phyloP scores from a whole-genome alignment of 2,797 vertebrate genomes.

The Lepus townsendii region DNA sequence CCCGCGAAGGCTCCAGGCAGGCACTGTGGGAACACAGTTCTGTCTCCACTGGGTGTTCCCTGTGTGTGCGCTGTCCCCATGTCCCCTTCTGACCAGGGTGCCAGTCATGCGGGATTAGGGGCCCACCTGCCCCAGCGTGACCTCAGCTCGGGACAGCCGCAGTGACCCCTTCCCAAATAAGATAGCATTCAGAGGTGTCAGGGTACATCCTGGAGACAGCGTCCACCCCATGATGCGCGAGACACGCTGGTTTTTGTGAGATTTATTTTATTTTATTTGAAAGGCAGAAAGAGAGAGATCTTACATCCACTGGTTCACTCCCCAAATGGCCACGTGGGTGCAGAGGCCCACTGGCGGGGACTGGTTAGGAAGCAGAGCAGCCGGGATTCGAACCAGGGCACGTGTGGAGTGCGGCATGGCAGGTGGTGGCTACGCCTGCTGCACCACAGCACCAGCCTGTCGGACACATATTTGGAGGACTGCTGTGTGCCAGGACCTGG shows the following conservation, averaged over 20 bases:
- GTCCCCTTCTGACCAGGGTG: background rate
- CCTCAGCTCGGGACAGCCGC: background rate
- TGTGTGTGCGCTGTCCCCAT: background rate
- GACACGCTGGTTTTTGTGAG: background rate
- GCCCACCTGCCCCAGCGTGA: background rate
- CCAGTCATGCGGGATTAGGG: background rate
- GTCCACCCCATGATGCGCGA: fast-evolving
- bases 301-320: too few relatives aligned
- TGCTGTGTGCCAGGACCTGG: background rate
- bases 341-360: too few relatives aligned
- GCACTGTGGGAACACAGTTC: background rate
- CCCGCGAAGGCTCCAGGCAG: background rate
- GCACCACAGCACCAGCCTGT: too few relatives aligned
- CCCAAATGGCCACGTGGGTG: too few relatives aligned
- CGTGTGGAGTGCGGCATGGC: too few relatives aligned
- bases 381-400: too few relatives aligned
- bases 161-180: background rate
- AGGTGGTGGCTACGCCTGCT: too few relatives aligned
- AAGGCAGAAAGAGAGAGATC: too few relatives aligned
- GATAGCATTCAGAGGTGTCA: background rate
- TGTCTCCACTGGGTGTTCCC: too few relatives aligned
- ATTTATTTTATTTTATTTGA: too few relatives aligned
- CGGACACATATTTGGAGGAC: background rate
- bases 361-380: too few relatives aligned
- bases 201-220: background rate